Conservation (phyloP, 2,797 vertebrate species). For the Clarias laeviceps region DNA sequence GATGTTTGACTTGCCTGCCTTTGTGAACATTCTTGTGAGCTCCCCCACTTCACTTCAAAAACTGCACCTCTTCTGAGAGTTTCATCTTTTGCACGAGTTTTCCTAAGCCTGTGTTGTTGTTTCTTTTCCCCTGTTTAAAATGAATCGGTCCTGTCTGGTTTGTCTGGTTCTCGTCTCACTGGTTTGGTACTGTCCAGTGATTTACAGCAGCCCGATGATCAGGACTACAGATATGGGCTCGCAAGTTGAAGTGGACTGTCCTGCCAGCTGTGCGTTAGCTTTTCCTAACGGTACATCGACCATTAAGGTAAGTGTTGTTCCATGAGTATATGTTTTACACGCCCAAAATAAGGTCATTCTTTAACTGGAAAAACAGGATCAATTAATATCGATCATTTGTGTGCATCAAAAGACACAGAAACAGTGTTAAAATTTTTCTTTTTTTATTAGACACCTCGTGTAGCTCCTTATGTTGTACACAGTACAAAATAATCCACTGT, state of each 20-base stretch:
- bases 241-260: constrained; percentile 15
- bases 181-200: background rate
- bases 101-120: background rate
- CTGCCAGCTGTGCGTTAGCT: constrained; percentile 2
- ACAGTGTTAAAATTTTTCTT: background rate
- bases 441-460: constrained; percentile 31
- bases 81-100: background rate
- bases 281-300: background rate
- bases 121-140: background rate
- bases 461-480: constrained; percentile 69
- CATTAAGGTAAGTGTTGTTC: constrained; percentile 28
- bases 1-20: constrained; percentile 25
- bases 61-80: background rate
- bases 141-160: constrained; percentile 31
- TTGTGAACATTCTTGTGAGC: constrained; percentile 22
- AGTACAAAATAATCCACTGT: constrained; percentile 66
- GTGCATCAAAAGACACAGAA: background rate
- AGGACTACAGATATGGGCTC: background rate
- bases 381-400: background rate
- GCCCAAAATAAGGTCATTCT: background rate
- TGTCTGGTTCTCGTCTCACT: constrained; percentile 24
- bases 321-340: background rate
- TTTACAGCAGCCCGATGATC: background rate
- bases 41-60: background rate
- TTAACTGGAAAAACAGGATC: background rate